These are phyloP conservation scores for Bos indicus DNA, from an alignment of 2,113 vertebrate genomes.

Conservation along the genomic window DNA sequence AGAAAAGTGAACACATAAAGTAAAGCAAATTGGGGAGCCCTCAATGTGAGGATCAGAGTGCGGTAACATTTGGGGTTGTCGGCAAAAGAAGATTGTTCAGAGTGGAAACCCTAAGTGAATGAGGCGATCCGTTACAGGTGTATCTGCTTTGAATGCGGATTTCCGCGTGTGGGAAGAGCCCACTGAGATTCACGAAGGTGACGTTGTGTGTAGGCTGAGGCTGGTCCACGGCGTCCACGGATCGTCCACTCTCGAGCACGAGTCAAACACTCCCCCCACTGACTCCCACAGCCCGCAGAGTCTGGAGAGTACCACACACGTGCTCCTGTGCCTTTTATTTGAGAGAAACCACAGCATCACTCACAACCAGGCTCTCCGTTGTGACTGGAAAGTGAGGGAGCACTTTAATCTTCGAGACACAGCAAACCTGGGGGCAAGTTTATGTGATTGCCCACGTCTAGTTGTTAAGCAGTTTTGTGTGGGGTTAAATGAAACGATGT, in stretches of 20 bases:
- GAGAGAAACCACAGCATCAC: not conserved
- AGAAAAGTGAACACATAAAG: not conserved
- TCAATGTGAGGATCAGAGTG: accelerated
- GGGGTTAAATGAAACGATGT: not conserved
- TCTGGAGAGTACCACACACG: accelerated
- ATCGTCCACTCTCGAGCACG: accelerated
- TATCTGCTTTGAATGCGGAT: not conserved
- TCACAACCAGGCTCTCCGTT: not conserved
- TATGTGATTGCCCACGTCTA: not conserved
- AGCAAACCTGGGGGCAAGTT: not conserved
- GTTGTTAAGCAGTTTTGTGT: not conserved
- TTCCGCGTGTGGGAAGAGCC: not conserved
- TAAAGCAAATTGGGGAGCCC: not conserved
- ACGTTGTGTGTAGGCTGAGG: accelerated
- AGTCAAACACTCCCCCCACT: accelerated
- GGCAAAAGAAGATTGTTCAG: too few species aligned
- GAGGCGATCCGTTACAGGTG: accelerated
- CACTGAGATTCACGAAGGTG: not conserved
- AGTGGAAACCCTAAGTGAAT: not conserved
- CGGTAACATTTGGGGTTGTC: accelerated
- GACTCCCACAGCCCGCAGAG: accelerated
- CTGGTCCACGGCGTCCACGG: not conserved
- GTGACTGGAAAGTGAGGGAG: not conserved
- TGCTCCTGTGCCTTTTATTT: not conserved
- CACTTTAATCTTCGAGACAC: not conserved